A percentile compares a stretch with the other conserved stretches of the same genome.
Evolutionary conservation across 2,113 vertebrate species (phyloP).

Genomic region (Peromyscus californicus): DNA sequence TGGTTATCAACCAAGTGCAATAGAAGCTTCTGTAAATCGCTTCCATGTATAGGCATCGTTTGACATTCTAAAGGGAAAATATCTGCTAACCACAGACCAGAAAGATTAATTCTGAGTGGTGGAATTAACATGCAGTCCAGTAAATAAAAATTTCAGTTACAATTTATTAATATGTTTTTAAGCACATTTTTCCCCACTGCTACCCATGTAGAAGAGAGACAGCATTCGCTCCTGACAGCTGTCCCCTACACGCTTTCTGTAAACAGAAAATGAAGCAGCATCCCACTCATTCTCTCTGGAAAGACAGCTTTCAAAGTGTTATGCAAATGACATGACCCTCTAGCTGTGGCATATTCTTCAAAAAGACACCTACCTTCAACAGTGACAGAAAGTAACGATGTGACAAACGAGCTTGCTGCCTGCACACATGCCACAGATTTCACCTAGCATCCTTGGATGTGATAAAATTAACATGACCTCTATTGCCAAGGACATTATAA

Average conservation of each 20-base stretch:
- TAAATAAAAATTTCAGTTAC: constrained; percentile 71
- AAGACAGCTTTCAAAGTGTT: constrained; percentile 87
- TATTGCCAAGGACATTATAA: constrained; percentile 92
- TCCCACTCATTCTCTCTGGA: constrained; percentile 66
- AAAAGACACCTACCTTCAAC: constrained; percentile 96
- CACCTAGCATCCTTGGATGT: constrained; percentile 87
- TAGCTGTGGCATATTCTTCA: constrained; percentile 96
- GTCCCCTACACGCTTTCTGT: constrained; percentile 72
- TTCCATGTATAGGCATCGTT: constrained; percentile 65
- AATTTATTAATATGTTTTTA: constrained; percentile 71
- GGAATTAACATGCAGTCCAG: constrained; percentile 58
- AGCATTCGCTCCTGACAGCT: constrained; percentile 63
- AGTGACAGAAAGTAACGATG: constrained; percentile 95
- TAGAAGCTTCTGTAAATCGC: constrained; percentile 61
- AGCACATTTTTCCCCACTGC: constrained; percentile 53
- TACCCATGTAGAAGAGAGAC: constrained; percentile 38
- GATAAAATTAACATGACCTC: constrained; percentile 92
- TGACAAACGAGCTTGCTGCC: constrained; percentile 95
- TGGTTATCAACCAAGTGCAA: constrained; percentile 68
- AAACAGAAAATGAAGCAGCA: constrained; percentile 69
- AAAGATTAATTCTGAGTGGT: neutral
- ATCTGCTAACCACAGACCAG: constrained; percentile 63
- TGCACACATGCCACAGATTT: constrained; percentile 89
- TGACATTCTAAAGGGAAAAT: constrained; percentile 69
- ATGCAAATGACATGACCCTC: constrained; percentile 95